Conservation (phyloP, 2,888 invertebrate genomes). For the Xestia ashworthii region DNA sequence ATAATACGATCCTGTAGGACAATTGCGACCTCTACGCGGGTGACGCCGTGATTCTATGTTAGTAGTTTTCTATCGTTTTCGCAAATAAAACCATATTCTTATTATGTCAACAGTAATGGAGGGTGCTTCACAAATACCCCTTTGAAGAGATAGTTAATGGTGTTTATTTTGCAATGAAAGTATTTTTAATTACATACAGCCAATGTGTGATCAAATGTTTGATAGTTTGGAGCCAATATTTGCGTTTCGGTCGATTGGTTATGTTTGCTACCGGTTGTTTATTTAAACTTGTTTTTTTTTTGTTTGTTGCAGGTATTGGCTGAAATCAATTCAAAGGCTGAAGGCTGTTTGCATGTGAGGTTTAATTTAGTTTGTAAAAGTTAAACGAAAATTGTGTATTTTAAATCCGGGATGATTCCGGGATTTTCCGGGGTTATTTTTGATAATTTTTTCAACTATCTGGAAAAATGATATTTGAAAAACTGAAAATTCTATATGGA, state of each 20-base stretch:
- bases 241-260: constrained; percentile 52
- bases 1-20: not conserved
- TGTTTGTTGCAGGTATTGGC: constrained; percentile 59
- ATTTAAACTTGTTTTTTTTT: constrained; percentile 33
- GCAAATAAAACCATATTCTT: constrained; percentile 18
- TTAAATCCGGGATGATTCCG: not conserved
- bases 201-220: constrained; percentile 63
- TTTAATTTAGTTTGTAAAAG: not conserved
- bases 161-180: constrained; percentile 57
- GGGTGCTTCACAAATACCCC: constrained; percentile 39
- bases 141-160: constrained; percentile 61
- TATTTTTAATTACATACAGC: constrained; percentile 58
- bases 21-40: not conserved
- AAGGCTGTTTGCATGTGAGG: constrained; percentile 25
- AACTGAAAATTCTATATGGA: too few species aligned
- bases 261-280: constrained; percentile 43
- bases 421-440: too few species aligned
- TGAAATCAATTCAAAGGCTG: constrained; percentile 22
- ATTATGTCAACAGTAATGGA: constrained; percentile 20
- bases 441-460: not conserved
- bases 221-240: constrained; percentile 58
- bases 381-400: not conserved
- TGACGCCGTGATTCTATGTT: not conserved
- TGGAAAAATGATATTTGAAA: not conserved
- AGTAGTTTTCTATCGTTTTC: not conserved